Conservation (phyloP, 2,797 vertebrate genomes). For the Lates japonicus region DNA sequence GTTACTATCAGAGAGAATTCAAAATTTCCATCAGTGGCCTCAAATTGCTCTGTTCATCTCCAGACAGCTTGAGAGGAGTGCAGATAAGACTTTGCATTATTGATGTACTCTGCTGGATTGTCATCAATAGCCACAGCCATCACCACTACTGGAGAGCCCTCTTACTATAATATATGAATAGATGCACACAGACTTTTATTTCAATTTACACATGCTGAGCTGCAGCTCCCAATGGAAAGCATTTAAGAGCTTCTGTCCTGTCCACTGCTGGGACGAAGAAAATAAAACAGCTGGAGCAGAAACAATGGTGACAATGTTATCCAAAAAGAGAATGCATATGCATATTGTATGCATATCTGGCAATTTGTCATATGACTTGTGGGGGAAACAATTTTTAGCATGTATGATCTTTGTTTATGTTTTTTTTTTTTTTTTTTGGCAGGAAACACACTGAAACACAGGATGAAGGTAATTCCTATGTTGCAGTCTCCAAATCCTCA, state of each 20-base stretch:
- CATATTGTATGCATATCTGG: not conserved
- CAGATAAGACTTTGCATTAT: constrained; percentile 57
- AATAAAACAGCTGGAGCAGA: constrained; percentile 37
- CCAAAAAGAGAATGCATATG: constrained; percentile 4
- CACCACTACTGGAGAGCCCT: constrained; percentile 5
- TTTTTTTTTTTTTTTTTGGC: not conserved
- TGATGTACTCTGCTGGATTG: constrained; percentile 47
- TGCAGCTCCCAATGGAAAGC: constrained; percentile 15
- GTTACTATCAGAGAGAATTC: constrained; percentile 21
- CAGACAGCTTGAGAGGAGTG: constrained; percentile 30
- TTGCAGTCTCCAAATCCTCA: not conserved
- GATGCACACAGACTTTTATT: constrained; percentile 54
- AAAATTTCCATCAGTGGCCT: not conserved
- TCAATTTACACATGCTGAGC: constrained; percentile 29
- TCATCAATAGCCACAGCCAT: constrained; percentile 41
- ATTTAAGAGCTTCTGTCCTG: constrained; percentile 18
- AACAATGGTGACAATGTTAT: not conserved
- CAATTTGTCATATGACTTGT: not conserved
- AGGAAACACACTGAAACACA: not conserved
- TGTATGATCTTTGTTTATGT: not conserved
- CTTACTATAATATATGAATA: constrained; percentile 36
- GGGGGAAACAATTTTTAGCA: not conserved
- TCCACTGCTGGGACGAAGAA: not conserved
- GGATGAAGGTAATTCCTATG: not conserved
- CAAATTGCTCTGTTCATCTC: constrained; percentile 22